Evolutionary conservation across 2,797 vertebrate genomes (phyloP), one percentile per base, ranked within the genome.

Genomic region (Pseudochirops corinnae): DNA sequence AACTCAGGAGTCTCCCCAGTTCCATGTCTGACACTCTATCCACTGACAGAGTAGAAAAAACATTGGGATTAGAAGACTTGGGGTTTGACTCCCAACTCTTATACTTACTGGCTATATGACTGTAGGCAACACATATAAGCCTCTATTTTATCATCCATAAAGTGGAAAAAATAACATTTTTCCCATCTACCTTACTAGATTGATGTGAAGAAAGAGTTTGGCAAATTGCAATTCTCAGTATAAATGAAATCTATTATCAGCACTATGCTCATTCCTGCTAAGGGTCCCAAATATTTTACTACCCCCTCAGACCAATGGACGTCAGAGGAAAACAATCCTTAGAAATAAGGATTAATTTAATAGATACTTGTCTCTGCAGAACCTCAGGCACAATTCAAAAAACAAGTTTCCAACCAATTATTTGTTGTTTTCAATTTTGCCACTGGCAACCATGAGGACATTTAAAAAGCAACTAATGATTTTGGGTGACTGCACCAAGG

Each of bases 401-500:
- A 93, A 29, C n/a, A 74, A 97, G 94, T 94, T 96, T 26, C n/a
- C 56, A 95, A 46, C 95, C 52, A 94, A 55, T 93, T 96, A 67
- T 74, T 96, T 96, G 93, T 93, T 90, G 53, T 90, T 87, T 94
- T 31, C 67, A 91, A 94, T 96, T 91, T 96, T 92, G 95, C 97
- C 95, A 56, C 52, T 90, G 94, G 96, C 97, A 95, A 96, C 67
- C 90, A 91, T 0, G 57, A 60, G 96, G 94, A 96, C 62, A 91
- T 96, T 97, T 96, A 93, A 95, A 94, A 97, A 96, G 92, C 55
- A 91, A 91, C 91, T 96, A 96, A 96, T 94, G 96, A 97, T 94
- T 94, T 33, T 50, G 18, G 96, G 94, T 74, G 62, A 95, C 56
- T 91, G 90, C 95, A 57, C 56, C 87, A 91, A 56, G 31, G 52